Base-by-base conservation (phyloP, 1,140 invertebrate species). In the Anastrepha obliqua region DNA sequence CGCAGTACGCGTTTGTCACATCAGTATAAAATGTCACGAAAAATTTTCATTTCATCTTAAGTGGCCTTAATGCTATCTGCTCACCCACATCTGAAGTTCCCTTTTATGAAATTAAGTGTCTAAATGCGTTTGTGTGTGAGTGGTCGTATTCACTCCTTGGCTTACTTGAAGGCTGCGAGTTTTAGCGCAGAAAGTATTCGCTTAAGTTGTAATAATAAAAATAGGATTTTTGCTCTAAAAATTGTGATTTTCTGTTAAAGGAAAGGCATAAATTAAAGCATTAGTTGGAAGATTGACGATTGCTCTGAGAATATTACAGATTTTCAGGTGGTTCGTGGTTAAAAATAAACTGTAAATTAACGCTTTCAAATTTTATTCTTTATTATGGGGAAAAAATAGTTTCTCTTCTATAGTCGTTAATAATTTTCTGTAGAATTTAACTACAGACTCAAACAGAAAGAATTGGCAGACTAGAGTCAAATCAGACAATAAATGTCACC, bases 41-140 rank as follows among this genome's bases (percentile, higher is more conserved):
- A 81, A 81, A 81, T 81, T 81, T 81, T 81, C 74, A 81, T 81
- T 81, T 81, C 74, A 81, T 81, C 74, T 81, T 81, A 81, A 81
- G 74, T 81, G 74, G 74, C 44, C 42, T 81, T 81, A 81, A 55
- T 42, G 74, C 74, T 81, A 81, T 81, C 74, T 51, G 47, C 20
- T 3, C 51, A 81, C 74, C 47, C 74, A 81, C 47, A 81, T 55
- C 51, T 81, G 17, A n/a, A 55, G 17, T 29, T 13, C 8, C 20
- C n/a, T 29, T 81, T 81, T 51, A 58, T 55, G 74, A n/a, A 20
- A 55, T 81, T 81, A 42, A 20, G 8, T 55, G 4, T 17, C 17
- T 42, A 42, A 4, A 15, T 74, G 17, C 3, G 42, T 74, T 15
- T 29, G 20, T 7, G 64, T 67, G 17, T 9, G 64, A 8, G 29